Percentiles rank a stretch among this genome's conserved stretches.
Conservation (phyloP, 2,888 invertebrate genomes). For the Camponotus fellah region DNA sequence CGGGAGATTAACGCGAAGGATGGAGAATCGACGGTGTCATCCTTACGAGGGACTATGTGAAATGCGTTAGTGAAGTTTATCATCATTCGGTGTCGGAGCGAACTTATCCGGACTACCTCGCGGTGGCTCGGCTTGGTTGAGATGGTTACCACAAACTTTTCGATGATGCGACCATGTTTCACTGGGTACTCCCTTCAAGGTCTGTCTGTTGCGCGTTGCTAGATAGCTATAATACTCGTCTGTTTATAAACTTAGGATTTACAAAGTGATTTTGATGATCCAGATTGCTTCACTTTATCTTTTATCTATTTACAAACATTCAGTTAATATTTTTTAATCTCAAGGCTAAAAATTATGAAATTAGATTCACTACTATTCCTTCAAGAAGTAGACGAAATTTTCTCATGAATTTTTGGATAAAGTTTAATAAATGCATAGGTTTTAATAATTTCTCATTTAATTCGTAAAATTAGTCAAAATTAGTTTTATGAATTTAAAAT, state of each 20-base stretch:
- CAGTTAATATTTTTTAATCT: background rate
- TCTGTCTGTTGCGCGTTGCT: constrained; percentile 61
- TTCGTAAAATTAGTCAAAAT: background rate
- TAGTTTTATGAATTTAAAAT: background rate
- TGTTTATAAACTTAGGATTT: background rate
- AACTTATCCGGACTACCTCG: constrained; percentile 40
- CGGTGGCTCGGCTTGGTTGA: constrained; percentile 74
- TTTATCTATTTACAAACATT: background rate
- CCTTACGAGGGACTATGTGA: constrained; percentile 45
- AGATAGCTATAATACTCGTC: background rate
- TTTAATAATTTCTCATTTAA: background rate
- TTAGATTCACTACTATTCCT: background rate
- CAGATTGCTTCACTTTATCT: background rate
- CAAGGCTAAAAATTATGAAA: background rate
- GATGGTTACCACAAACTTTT: constrained; percentile 86
- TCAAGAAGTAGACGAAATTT: background rate
- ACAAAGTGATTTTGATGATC: background rate
- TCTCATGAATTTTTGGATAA: background rate
- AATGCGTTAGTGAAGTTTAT: constrained; percentile 62
- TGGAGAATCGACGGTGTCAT: background rate
- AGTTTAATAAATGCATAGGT: background rate
- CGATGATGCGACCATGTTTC: constrained; percentile 87
- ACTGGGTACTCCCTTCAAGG: constrained; percentile 88
- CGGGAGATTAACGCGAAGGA: background rate
- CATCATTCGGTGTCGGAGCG: constrained; percentile 39